Conservation (phyloP, 1,140 invertebrate genomes). For the Drosophila ananassae region DNA sequence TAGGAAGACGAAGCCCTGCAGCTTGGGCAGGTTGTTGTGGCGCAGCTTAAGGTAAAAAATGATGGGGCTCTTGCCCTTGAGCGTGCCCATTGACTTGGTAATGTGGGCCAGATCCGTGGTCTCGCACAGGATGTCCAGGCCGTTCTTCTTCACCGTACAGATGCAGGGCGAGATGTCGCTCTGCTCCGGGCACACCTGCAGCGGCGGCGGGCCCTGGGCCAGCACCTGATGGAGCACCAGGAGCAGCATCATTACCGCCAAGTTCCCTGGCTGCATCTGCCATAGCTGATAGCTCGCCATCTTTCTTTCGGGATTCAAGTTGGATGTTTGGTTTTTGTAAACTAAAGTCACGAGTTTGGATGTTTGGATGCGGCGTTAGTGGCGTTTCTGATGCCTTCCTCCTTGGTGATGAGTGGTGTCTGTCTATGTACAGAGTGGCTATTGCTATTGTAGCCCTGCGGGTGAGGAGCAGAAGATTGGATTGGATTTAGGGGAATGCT, state of each 20-base stretch:
- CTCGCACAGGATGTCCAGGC: conserved; percentile 93
- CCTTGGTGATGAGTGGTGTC: conserved; percentile 28
- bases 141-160: conserved; percentile 93
- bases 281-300: conserved; percentile 20
- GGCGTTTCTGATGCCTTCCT: conserved; percentile 21
- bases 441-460: conserved; percentile 64
- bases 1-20: conserved; percentile 93
- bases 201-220: conserved; percentile 61
- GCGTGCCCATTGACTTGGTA: conserved; percentile 88
- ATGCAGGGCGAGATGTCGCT: conserved; percentile 90
- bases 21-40: conserved; percentile 92
- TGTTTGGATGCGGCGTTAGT: conserved; percentile 14
- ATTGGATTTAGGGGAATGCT: not conserved
- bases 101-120: conserved; percentile 91
- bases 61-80: conserved; percentile 90
- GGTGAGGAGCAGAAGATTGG: conserved; percentile 20
- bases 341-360: conserved; percentile 15
- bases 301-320: conserved; percentile 1
- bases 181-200: conserved; percentile 89
- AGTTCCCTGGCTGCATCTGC: conserved; percentile 12
- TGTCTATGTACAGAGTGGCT: conserved; percentile 63
- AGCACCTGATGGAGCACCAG: conserved; percentile 20
- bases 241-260: conserved; percentile 24
- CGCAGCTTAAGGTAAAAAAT: conserved; percentile 94
- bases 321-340: conserved; percentile 6